Evolutionary conservation across 2,888 invertebrate genomes (phyloP), one percentile per base, ranked within the genome.

Genomic region (Quadroppia sp.): DNA sequence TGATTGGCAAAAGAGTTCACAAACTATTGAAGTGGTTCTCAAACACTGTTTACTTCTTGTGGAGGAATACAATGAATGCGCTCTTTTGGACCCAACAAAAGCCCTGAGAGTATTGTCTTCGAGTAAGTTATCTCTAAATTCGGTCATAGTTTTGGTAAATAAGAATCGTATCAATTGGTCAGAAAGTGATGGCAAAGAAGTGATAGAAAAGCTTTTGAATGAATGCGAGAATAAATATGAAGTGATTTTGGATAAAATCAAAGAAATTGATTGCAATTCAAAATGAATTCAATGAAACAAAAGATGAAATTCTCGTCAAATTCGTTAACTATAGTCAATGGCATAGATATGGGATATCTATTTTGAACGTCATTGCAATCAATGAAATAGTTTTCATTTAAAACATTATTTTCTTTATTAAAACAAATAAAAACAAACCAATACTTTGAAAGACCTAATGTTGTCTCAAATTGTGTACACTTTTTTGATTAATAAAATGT

Each of bases 1-100:
- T 9, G 83, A 84, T 73, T 87, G 86, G 85, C 85, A 84, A 77
- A 82, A 81, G 76, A 81, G 83, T 45, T 71, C 80, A 1, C 79
- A 80, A 30, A 42, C 45, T 11, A 25, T 56, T 6, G 30, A 40
- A 2, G 53, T 53, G 30, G 28, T 74, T 23, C 20, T 71, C 13
- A 71, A 42, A 6, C 74, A 74, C 28, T 74, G 40, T 11, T 42
- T 45, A 40, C 40, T 42, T 23, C 70, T 74, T 23, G 74, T 53
- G 2, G 70, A 73, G 20, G 73, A 73, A 64, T 73, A 73, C 36
- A 30, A 28, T n/a, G 42, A 73, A 32, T 40, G 36, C 25, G n/a
- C 67, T 25, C 2, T 7, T 42, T 20, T 67, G 25, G 64, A 67
- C 40, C 0, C 6, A 50, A 67, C 42, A 17, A 69, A 73, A 45